These are phyloP conservation scores for Eupithecia dodoneata DNA, from an alignment of 2,888 invertebrate species.

Conservation along the genomic window DNA sequence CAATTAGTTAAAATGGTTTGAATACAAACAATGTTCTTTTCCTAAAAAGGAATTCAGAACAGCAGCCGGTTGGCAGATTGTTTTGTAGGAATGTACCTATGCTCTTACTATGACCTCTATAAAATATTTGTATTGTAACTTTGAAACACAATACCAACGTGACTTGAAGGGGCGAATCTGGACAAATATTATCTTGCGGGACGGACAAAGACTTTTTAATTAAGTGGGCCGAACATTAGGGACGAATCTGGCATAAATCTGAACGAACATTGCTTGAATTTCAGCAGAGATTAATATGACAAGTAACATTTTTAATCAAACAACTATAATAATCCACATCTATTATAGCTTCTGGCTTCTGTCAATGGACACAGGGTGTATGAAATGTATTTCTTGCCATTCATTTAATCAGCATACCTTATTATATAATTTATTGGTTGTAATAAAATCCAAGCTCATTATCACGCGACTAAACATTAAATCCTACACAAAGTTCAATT, in stretches of 20 bases:
- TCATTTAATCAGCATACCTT: not conserved
- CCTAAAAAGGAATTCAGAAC: not conserved
- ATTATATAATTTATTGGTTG: conserved; percentile 52
- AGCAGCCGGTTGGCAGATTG: not conserved
- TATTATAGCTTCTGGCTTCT: not conserved
- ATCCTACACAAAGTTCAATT: conserved; percentile 39
- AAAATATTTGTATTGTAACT: too few species aligned
- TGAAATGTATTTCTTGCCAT: not conserved
- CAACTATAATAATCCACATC: not conserved
- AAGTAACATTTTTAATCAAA: not conserved
- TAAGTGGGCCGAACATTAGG: too few species aligned
- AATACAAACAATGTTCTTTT: not conserved
- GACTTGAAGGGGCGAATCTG: not conserved
- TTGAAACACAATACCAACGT: not conserved
- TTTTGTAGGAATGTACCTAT: not conserved
- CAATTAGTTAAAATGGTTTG: not conserved
- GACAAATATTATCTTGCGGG: too few species aligned
- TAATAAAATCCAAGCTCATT: conserved; percentile 51
- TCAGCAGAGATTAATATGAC: not conserved
- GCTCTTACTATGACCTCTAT: not conserved
- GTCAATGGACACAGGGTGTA: not conserved
- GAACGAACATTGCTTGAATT: not conserved
- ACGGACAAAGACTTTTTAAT: too few species aligned
- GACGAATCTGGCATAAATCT: too few species aligned
- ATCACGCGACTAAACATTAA: conserved; percentile 51